Evolutionary conservation across 2,797 vertebrate species (phyloP).

Genomic region (Sebastolobus altivelis): DNA sequence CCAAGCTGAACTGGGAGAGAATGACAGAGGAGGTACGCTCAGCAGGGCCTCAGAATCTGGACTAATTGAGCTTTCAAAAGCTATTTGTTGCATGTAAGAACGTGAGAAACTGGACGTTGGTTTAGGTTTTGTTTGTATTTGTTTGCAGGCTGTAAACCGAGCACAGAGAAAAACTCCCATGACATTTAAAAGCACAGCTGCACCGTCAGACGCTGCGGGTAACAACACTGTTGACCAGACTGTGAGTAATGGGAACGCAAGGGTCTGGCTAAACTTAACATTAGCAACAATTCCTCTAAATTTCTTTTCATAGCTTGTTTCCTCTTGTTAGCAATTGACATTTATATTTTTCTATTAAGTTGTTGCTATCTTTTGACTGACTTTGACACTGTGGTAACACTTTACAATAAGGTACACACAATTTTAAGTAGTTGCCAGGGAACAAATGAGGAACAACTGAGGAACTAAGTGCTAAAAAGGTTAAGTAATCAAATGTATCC

Average conservation of each 20-base stretch:
- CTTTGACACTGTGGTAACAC: background rate
- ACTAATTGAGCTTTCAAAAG: background rate
- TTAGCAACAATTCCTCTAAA: background rate
- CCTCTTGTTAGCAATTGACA: background rate
- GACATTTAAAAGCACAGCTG: constrained; percentile 18
- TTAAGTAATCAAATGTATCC: too few relatives aligned
- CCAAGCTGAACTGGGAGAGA: constrained; percentile 87
- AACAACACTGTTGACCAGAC: constrained; percentile 5
- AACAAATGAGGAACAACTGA: too few relatives aligned
- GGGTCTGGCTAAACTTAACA: background rate
- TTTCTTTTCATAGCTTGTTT: background rate
- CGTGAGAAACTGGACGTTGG: background rate
- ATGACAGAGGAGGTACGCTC: constrained; percentile 76
- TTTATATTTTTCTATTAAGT: background rate
- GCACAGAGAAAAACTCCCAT: constrained; percentile 22
- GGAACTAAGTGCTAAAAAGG: too few relatives aligned
- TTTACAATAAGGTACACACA: background rate
- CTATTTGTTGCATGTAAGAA: background rate
- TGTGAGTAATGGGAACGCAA: constrained; percentile 30
- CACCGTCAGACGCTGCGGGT: background rate
- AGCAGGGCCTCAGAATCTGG: background rate
- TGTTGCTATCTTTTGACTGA: background rate
- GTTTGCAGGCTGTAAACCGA: constrained; percentile 70
- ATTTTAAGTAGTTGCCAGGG: background rate
- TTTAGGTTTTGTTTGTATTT: constrained; percentile 13